Conservation (phyloP, 1,140 invertebrate species). For the Prorops nasuta region DNA sequence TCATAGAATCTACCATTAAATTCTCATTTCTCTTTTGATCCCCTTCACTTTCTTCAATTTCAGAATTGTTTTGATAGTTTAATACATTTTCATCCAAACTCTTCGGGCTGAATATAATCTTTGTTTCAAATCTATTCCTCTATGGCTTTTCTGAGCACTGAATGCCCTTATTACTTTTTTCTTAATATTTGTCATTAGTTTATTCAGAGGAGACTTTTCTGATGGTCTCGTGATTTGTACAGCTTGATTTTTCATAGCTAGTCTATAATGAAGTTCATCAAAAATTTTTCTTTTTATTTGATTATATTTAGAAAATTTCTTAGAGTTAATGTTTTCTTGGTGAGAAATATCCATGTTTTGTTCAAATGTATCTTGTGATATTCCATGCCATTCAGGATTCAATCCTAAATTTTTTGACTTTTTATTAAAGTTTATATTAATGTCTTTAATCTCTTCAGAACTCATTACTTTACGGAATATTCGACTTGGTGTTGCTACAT, state of each 20-base stretch:
- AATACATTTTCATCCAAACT: no score
- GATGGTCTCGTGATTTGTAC: slow-evolving; percentile 16
- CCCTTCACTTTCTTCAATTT: no score
- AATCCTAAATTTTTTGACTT: slow-evolving; percentile 57
- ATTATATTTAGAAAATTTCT: slow-evolving; percentile 57
- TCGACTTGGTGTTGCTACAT: no score
- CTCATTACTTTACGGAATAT: no score
- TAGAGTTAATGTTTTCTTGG: slow-evolving; percentile 51
- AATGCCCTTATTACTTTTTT: slow-evolving; percentile 57
- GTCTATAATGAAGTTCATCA: slow-evolving; percentile 51
- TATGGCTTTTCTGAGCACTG: slow-evolving; percentile 50
- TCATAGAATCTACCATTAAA: no score
- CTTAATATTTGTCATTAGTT: slow-evolving; percentile 55
- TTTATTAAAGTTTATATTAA: no score
- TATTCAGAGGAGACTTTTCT: slow-evolving; percentile 48
- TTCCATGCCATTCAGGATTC: slow-evolving; percentile 58
- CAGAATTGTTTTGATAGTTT: no score
- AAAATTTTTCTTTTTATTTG: slow-evolving; percentile 56
- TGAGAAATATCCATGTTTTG: slow-evolving; percentile 56
- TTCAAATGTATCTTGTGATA: slow-evolving; percentile 54
- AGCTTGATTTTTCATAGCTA: slow-evolving; percentile 31
- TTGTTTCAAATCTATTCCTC: no score
- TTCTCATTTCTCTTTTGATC: no score
- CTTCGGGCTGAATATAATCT: no score
- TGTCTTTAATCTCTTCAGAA: no score